phyloP scores from a whole-genome alignment of 2,797 vertebrate species.

The Microctenopoma steveboyesi region DNA sequence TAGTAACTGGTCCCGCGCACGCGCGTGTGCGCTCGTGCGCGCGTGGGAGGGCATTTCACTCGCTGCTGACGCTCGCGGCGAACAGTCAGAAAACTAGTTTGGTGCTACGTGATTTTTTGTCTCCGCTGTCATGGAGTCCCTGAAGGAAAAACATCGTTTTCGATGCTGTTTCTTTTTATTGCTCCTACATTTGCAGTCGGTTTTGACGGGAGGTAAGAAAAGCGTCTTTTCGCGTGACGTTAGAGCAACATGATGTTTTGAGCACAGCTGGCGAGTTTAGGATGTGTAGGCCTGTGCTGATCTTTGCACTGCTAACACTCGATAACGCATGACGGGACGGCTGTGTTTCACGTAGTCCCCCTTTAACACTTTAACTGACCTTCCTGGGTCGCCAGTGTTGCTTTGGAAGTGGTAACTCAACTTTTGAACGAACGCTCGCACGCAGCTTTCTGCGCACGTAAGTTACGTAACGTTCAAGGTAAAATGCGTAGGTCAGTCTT shows the following conservation, averaged over 20 bases:
- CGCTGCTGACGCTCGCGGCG: conserved; percentile 11
- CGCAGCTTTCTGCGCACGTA: background rate
- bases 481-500: background rate
- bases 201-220: conserved; percentile 68
- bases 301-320: background rate
- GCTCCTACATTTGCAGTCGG: conserved; percentile 21
- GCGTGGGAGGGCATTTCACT: conserved; percentile 53
- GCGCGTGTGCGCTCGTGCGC: background rate
- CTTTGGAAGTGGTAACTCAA: background rate
- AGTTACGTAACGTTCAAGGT: background rate
- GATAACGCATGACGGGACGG: no score
- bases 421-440: background rate
- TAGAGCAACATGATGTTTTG: background rate
- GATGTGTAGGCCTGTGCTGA: conserved; percentile 27
- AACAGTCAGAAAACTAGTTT: conserved; percentile 35
- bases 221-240: no score
- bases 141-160: background rate
- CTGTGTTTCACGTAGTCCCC: background rate
- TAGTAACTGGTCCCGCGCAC: background rate
- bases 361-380: no score
- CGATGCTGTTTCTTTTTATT: conserved; percentile 39
- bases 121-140: conserved; percentile 70
- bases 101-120: background rate
- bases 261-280: background rate
- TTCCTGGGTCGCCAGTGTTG: conserved; percentile 16